These are phyloP conservation scores for Cynaeus angustus DNA, from an alignment of 2,888 invertebrate genomes.

Conservation along the genomic window DNA sequence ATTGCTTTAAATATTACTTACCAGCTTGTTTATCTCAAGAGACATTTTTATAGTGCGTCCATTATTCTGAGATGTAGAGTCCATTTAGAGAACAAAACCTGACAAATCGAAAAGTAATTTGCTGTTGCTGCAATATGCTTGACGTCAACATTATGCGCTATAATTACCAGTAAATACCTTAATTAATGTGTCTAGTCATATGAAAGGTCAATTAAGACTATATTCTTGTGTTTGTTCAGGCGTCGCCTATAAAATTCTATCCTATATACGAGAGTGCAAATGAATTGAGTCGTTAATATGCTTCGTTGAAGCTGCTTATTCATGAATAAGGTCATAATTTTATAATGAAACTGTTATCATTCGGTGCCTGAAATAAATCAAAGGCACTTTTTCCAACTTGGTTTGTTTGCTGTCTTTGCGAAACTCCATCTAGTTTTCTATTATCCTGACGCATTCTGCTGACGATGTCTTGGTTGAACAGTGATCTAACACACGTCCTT, in stretches of 20 bases:
- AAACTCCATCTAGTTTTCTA: neutral
- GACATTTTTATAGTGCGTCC: too few species aligned
- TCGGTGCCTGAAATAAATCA: too few species aligned
- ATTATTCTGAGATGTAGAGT: too few species aligned
- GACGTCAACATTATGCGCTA: neutral
- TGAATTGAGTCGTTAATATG: constrained; percentile 41
- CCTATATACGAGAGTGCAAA: constrained; percentile 23
- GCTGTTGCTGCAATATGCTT: too few species aligned
- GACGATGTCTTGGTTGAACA: constrained; percentile 22
- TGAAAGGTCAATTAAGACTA: constrained; percentile 47
- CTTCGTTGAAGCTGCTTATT: constrained; percentile 18
- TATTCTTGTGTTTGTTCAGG: constrained; percentile 45
- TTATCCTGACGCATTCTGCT: constrained; percentile 5
- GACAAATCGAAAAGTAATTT: neutral
- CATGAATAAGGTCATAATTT: constrained; percentile 11
- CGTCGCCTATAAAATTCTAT: constrained; percentile 42
- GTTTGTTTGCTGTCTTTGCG: too few species aligned
- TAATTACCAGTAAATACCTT: constrained; percentile 42
- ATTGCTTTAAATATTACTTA: too few species aligned
- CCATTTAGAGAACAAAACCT: neutral
- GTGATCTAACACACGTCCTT: constrained; percentile 33
- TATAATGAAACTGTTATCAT: constrained; percentile 9
- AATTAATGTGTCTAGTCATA: constrained; percentile 41
- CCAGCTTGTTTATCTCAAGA: too few species aligned
- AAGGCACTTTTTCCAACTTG: too few species aligned